These are phyloP conservation scores for Lobophora halterata DNA, from an alignment of 2,888 invertebrate genomes.

Conservation along the genomic window DNA sequence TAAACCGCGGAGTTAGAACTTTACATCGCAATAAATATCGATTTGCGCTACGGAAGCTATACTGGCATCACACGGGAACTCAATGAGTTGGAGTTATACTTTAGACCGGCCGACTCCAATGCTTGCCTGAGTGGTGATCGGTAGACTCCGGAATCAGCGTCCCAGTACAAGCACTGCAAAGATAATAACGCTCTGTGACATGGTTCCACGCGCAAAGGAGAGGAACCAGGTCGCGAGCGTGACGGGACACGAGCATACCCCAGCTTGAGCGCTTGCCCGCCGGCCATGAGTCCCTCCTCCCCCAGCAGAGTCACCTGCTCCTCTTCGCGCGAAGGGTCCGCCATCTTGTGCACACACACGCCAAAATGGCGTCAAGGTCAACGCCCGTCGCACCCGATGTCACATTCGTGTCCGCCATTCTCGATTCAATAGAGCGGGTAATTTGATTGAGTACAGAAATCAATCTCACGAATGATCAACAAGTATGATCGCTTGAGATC, in stretches of 20 bases:
- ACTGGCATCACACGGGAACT: constrained; percentile 77
- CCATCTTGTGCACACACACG: constrained; percentile 91
- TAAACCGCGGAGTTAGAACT: constrained; percentile 42
- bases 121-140: constrained; percentile 90
- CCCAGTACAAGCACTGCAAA: constrained; percentile 89
- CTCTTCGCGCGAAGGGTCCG: constrained; percentile 97
- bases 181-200: constrained; percentile 79
- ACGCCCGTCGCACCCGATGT: constrained; percentile 85
- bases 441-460: constrained; percentile 12
- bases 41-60: constrained; percentile 61
- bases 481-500: constrained; percentile 36
- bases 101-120: constrained; percentile 80
- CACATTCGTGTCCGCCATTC: constrained; percentile 44
- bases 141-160: constrained; percentile 86
- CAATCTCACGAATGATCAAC: constrained; percentile 22
- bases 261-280: constrained; percentile 98
- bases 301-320: constrained; percentile 97
- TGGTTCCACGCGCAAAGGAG: constrained; percentile 67
- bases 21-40: constrained; percentile 39
- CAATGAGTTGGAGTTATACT: constrained; percentile 71
- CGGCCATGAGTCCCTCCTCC: constrained; percentile 96
- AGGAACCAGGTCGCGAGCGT: constrained; percentile 62
- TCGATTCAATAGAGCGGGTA: neutral
- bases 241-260: constrained; percentile 88
- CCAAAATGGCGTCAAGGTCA: constrained; percentile 79